Base-by-base conservation (phyloP, 2,888 invertebrate species). In the Noctua pronuba region DNA sequence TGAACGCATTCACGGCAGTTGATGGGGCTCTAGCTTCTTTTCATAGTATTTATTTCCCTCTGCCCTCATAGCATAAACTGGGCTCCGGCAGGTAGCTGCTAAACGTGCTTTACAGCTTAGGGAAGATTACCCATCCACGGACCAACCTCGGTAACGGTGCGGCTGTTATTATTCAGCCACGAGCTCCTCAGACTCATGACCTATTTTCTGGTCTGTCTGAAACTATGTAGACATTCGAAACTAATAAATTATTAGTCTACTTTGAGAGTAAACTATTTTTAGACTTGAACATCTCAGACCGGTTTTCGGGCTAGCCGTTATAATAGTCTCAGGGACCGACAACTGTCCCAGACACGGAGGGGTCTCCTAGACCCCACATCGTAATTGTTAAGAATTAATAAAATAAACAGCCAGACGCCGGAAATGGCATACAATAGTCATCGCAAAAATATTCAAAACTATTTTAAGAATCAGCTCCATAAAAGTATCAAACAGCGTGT, bases 191-290 rank as follows among this genome's bases (percentile, higher is more conserved):
- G 3, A 35, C 5, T 11, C n/a, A 3, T 28, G 52, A 55, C 13
- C 5, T 10, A 60, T 68, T 67, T 41, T 68, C 7, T 13, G 24
- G 1, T 18, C 24, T 16, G 4, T 24, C 60, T 5, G 24, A 38
- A 72, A 80, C 65, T 72, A 41, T 65, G 65, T 28, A 80, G 65
- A 79, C 65, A 16, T 8, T 21, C 41, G 10, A 44, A 73, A 81
- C 10, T 21, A 31, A 28, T 55, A 28, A 35, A 60, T 28, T 80
- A 58, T 49, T 58, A 41, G 41, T 31, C 44, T 35, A 60, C 35
- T 60, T 72, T 16, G 49, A 75, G 31, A 52, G 31, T 41, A 31
- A 64, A 64, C 49, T 46, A 21, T 77, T 68, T 67, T 70, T 70
- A 69, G 60, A 69, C 16, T 68, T 24, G 2, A 11, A 31, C 6